phyloP scores from a whole-genome alignment of 2,888 invertebrate species.

The Scaptodrosophila latifasciaeformis region DNA sequence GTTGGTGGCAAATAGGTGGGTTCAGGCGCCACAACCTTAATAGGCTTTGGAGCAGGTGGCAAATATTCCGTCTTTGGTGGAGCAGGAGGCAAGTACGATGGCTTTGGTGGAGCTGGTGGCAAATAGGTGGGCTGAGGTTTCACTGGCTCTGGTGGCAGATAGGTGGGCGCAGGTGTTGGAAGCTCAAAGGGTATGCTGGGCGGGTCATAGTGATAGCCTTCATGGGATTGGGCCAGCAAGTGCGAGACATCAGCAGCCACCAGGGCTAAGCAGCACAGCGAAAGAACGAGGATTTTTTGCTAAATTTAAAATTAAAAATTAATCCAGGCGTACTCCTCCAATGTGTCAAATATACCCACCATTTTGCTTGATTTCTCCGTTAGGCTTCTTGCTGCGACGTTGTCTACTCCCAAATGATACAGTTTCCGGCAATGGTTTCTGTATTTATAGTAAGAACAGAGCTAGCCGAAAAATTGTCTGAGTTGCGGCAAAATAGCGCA shows the following conservation, averaged over 20 bases:
- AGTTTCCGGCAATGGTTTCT: conserved; percentile 55
- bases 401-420: conserved; percentile 51
- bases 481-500: conserved; percentile 36
- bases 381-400: conserved; percentile 44
- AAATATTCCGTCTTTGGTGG: conserved; percentile 8
- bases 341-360: conserved; percentile 33
- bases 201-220: conserved; percentile 55
- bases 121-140: conserved; percentile 31
- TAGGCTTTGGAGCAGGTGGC: conserved; percentile 8
- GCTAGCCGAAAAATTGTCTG: background rate
- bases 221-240: conserved; percentile 43
- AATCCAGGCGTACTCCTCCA: background rate
- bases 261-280: conserved; percentile 45
- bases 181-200: conserved; percentile 46
- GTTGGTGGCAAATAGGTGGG: conserved; percentile 41
- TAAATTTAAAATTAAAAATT: no score
- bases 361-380: conserved; percentile 23
- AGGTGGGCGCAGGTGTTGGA: conserved; percentile 30
- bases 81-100: conserved; percentile 35
- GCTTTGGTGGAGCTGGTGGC: conserved; percentile 36
- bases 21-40: conserved; percentile 16
- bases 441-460: conserved; percentile 51
- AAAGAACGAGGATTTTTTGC: conserved; percentile 57
- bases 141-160: conserved; percentile 34
- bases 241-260: conserved; percentile 67